Evolutionary conservation across 1,140 invertebrate genomes (phyloP), one percentile per base, ranked within the genome.

Genomic region (Globodera rostochiensis): DNA sequence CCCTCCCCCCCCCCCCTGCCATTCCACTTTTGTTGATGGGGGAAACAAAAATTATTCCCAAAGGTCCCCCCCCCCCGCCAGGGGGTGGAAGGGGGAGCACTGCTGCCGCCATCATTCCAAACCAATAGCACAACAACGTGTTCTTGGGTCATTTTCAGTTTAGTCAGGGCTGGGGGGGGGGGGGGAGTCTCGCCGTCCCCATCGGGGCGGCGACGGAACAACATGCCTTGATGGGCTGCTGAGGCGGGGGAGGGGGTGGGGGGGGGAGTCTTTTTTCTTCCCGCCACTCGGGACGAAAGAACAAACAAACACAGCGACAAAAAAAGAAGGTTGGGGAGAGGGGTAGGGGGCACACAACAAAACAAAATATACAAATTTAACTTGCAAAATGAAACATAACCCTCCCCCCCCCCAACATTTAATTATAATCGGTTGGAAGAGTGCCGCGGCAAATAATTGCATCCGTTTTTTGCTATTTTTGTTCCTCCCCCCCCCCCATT

Each of bases 231-330:
- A 60, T 60, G 25, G 21, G 67, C 4, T 19, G 21, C 4, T 19
- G 69, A 7, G 15, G 67, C 4, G 69, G 21, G n/a, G 21, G 69
- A 1, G 15, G 57, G 21, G 11, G 4, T 3, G n/a, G 69, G 69
- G 25, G 9, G 25, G 25, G 69, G 69, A 19, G 9, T 21, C 11
- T 36, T 47, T 47, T 47, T 47, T 71, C 25, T 19, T 47, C 19
- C 46, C 69, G 9, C 69, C 57, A 60, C 69, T 47, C 69, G 69
- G 67, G 69, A 8, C 69, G 69, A 71, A 71, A 71, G 21, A 71
- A 71, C 69, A 71, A 71, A 71, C 69, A 71, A 71, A 71, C 57
- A 60, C n/a, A 15, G 69, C 9, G n/a, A 47, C 69, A 47, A 6
- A 47, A 47, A 36, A 71, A 47, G 25, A 71, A 47, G 69, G 57